phyloP scores from a whole-genome alignment of 2,888 invertebrate species.

The Neria commutata region DNA sequence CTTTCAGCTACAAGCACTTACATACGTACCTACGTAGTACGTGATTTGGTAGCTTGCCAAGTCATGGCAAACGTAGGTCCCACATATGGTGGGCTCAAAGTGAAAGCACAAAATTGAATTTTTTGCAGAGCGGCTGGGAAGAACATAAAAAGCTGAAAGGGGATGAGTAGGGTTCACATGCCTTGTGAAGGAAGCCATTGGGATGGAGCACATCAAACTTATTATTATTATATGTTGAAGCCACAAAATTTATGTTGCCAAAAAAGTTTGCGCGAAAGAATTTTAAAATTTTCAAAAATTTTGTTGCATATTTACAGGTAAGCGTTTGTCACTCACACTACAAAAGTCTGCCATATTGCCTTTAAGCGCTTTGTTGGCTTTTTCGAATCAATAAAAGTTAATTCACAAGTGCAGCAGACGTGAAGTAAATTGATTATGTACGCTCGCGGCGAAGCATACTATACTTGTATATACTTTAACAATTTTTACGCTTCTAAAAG shows the following conservation, averaged over 20 bases:
- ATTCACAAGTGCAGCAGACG: slow-evolving; percentile 34
- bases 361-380: slow-evolving; percentile 1
- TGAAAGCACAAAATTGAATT: background rate
- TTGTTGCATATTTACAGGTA: background rate
- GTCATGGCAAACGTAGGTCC: background rate
- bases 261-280: background rate
- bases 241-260: too few species aligned
- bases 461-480: too few species aligned
- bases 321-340: background rate
- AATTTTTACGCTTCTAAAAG: too few species aligned
- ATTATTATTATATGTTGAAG: too few species aligned
- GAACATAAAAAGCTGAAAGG: too few species aligned
- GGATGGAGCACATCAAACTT: too few species aligned
- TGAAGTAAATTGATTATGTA: slow-evolving; percentile 32
- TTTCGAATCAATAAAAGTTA: slow-evolving; percentile 35
- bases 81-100: background rate
- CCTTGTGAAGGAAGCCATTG: too few species aligned
- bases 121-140: too few species aligned
- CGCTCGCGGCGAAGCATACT: slow-evolving; percentile 3
- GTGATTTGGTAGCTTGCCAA: slow-evolving; percentile 5
- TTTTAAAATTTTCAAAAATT: background rate
- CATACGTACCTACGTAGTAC: background rate
- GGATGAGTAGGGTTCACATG: too few species aligned
- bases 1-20: background rate
- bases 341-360: slow-evolving; percentile 3